A percentile compares a stretch with the other conserved stretches of the same genome.
These are phyloP conservation scores for Agonopterix heracliana DNA, from an alignment of 2,888 invertebrate genomes.

Conservation along the genomic window DNA sequence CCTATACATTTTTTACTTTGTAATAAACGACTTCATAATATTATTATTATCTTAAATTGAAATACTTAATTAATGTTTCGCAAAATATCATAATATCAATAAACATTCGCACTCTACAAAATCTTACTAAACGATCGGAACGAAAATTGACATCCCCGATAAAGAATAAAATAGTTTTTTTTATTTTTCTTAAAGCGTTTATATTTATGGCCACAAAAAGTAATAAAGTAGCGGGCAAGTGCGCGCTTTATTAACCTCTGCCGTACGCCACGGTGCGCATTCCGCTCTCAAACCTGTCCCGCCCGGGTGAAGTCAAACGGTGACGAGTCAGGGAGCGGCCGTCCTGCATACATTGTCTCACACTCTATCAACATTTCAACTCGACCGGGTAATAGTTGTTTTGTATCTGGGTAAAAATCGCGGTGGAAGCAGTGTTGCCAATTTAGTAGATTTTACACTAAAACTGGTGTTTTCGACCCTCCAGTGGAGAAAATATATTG, in stretches of 20 bases:
- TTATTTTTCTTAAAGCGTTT: slow-evolving; percentile 48
- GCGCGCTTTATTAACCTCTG: slow-evolving; percentile 68
- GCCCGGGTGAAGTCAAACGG: slow-evolving; percentile 49
- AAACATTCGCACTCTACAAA: slow-evolving; percentile 3
- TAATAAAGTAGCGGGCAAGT: slow-evolving; percentile 66
- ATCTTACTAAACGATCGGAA: slow-evolving; percentile 15
- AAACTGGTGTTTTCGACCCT: no score
- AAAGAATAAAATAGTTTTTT: slow-evolving; percentile 51
- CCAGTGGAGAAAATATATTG: no score
- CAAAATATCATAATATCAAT: slow-evolving; percentile 1
- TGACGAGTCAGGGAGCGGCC: slow-evolving; percentile 43
- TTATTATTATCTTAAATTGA: no score
- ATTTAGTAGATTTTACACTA: no score
- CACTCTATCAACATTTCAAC: slow-evolving; percentile 47
- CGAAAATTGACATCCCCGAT: slow-evolving; percentile 46
- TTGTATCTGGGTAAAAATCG: slow-evolving; percentile 56
- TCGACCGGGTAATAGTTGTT: slow-evolving; percentile 56
- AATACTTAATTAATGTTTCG: no score
- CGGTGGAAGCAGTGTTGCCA: slow-evolving; percentile 40
- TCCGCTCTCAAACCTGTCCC: slow-evolving; percentile 54
- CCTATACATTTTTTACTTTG: no score
- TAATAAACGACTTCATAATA: no score
- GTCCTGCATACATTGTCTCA: slow-evolving; percentile 35
- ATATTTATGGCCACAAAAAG: slow-evolving; percentile 68
- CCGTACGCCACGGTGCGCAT: slow-evolving; percentile 46